Evolutionary conservation across 2,797 vertebrate species (phyloP), one percentile per base, ranked within the genome.

Genomic region (Avahi laniger): DNA sequence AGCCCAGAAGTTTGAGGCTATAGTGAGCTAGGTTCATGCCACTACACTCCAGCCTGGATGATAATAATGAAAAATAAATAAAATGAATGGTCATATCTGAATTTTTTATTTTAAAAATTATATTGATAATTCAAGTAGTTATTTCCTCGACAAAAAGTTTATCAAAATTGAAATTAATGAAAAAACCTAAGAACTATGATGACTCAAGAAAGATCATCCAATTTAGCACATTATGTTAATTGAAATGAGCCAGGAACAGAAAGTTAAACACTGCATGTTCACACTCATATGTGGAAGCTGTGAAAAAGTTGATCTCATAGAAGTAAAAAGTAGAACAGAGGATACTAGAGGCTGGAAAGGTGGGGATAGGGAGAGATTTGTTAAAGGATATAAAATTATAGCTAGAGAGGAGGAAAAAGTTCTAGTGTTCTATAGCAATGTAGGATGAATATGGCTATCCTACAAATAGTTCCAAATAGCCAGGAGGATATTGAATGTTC

Each of bases 81-180:
- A 67, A 95, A 73, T 6, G 43, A 88, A 81, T 63, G 13, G 4
- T 12, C 52, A 83, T 84, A 93, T 82, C 82, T 22, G 9, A 80
- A 70, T 79, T 67, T 59, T 93, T 96, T 89, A 46, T 2, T 54
- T 67, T 81, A 90, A 89, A 14, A 78, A 82, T 35, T 86, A 87
- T 65, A 20, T 73, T 89, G 30, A 59, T 7, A 88, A 28, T 59
- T 90, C 69, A 28, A 73, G 13, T 82, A 59, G 38, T 80, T 91
- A 50, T 18, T 93, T 4, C 13, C 28, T 20, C 57, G 80, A 41
- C 35, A 82, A 76, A 79, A 93, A 79, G 13, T 70, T 88, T 70
- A 50, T 52, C 41, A 89, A 76, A 86, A 82, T 73, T 67, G 59
- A 87, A 92, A 54, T 67, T 35, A 86, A 87, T 83, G 33, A 72